These are phyloP conservation scores for Acrocephalus arundinaceus DNA, from an alignment of 2,113 vertebrate species.

Conservation along the genomic window DNA sequence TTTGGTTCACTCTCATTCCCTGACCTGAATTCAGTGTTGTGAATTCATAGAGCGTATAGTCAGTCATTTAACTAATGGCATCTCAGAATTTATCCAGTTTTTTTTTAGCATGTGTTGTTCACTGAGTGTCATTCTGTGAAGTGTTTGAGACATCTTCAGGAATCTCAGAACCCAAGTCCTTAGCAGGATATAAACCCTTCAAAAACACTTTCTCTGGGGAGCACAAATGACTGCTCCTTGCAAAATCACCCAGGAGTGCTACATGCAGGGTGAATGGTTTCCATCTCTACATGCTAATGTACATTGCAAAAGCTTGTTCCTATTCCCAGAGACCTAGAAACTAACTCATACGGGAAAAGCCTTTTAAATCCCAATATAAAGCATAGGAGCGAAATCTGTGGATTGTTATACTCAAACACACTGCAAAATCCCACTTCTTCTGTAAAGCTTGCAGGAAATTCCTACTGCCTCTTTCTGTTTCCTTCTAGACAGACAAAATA, in stretches of 20 bases:
- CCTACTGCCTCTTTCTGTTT: background rate
- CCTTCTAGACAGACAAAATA: background rate
- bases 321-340: background rate
- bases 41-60: background rate
- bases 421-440: background rate
- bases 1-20: background rate
- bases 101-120: background rate
- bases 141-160: background rate
- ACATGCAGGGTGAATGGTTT: background rate
- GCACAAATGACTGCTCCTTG: background rate
- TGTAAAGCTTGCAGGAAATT: background rate
- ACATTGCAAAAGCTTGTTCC: background rate
- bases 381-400: background rate
- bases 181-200: background rate
- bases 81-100: conserved; percentile 3
- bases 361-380: conserved; percentile 4
- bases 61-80: background rate
- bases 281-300: background rate
- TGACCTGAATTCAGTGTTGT: background rate
- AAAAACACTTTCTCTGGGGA: background rate
- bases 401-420: background rate
- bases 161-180: background rate
- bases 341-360: background rate
- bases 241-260: background rate
- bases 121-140: background rate